phyloP scores from a whole-genome alignment of 2,888 invertebrate genomes.

The Hedychridium roseum region DNA sequence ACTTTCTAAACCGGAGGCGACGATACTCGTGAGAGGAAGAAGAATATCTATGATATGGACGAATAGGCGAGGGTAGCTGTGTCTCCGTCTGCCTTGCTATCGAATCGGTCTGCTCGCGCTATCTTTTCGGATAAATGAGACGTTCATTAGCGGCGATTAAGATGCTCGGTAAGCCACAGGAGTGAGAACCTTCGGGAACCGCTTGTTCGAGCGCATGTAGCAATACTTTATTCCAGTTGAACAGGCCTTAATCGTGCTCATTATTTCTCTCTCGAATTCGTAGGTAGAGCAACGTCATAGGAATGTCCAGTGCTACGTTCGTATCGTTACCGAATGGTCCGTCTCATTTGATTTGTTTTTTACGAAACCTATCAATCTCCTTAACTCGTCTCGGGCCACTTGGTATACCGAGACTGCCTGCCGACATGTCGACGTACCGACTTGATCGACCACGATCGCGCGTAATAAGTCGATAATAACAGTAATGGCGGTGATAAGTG shows the following conservation, averaged over 20 bases:
- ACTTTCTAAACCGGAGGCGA: constrained; percentile 23
- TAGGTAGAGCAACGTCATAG: too few species aligned
- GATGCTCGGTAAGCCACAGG: constrained; percentile 37
- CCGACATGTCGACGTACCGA: neutral
- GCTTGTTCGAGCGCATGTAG: too few species aligned
- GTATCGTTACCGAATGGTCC: neutral
- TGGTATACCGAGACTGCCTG: neutral
- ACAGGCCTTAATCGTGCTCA: too few species aligned
- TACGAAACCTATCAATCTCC: neutral
- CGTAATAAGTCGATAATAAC: constrained; percentile 63
- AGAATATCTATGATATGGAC: too few species aligned
- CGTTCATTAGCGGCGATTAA: constrained; percentile 56
- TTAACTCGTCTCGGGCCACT: too few species aligned
- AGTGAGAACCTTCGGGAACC: too few species aligned
- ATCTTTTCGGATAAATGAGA: constrained; percentile 28
- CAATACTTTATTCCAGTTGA: too few species aligned
- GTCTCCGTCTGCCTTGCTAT: too few species aligned
- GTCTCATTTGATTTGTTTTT: neutral
- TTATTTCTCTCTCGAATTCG: too few species aligned
- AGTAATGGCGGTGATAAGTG: constrained; percentile 59
- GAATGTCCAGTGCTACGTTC: neutral
- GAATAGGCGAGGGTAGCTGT: too few species aligned
- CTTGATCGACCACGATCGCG: constrained; percentile 6
- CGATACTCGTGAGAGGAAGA: neutral
- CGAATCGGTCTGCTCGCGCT: too few species aligned